phyloP scores from a whole-genome alignment of 2,888 invertebrate genomes.

The Stegophylla sp. region DNA sequence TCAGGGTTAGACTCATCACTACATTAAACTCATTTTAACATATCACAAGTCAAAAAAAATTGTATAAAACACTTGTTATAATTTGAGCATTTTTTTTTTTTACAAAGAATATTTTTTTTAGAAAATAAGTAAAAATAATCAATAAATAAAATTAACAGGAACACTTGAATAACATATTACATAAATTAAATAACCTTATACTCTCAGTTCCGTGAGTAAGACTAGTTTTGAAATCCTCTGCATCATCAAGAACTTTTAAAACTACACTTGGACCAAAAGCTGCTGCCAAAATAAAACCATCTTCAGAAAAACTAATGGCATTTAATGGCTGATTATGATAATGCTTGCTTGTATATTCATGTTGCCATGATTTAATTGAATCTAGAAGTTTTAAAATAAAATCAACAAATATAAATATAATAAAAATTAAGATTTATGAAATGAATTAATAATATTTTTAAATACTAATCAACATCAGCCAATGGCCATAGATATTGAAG shows the following conservation, averaged over 20 bases:
- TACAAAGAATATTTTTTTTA: neutral
- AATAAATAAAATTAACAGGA: neutral
- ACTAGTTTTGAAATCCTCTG: conserved; percentile 58
- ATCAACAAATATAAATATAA: neutral
- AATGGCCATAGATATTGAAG: too few species aligned
- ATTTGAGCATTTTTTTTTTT: too few species aligned
- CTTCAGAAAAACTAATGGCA: conserved; percentile 73
- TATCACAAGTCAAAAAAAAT: too few species aligned
- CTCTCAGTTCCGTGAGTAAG: conserved; percentile 59
- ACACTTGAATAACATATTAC: neutral
- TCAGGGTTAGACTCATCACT: too few species aligned
- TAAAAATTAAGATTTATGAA: neutral
- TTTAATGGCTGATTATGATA: conserved; percentile 71
- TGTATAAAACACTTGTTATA: too few species aligned
- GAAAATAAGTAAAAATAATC: neutral
- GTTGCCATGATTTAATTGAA: conserved; percentile 72
- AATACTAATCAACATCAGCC: neutral
- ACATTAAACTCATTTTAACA: too few species aligned
- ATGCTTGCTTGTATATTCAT: conserved; percentile 70
- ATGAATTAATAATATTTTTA: neutral
- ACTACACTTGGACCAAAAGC: conserved; percentile 70
- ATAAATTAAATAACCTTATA: conserved; percentile 63
- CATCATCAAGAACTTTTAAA: conserved; percentile 67
- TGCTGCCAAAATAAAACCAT: conserved; percentile 79
- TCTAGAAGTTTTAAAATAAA: conserved; percentile 64